Conservation (phyloP, 2,797 vertebrate genomes). For the Enteromius viviparus region DNA sequence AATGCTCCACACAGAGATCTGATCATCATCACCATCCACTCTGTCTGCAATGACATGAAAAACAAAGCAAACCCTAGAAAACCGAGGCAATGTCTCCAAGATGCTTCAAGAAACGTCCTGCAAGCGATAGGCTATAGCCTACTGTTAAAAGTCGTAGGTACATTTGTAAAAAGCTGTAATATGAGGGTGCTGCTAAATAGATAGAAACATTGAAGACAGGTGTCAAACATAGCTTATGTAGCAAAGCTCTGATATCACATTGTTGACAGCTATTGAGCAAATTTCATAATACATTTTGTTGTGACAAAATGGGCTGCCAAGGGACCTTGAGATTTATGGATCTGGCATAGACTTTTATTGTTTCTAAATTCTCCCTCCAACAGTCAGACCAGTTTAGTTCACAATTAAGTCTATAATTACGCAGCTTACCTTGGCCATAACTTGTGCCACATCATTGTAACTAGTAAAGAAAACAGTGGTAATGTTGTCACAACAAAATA, state of each 20-base stretch:
- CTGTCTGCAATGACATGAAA: no score
- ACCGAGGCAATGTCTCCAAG: no score
- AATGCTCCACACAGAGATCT: not conserved
- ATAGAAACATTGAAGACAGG: not conserved
- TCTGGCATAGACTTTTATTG: constrained; percentile 23
- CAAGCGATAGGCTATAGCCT: no score
- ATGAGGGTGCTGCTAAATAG: not conserved
- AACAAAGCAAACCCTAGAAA: no score
- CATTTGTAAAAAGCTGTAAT: no score
- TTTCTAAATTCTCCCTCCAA: constrained; percentile 23
- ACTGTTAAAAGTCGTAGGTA: no score
- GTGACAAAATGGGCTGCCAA: constrained; percentile 9
- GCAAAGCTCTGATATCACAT: not conserved
- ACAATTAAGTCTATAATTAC: constrained; percentile 44
- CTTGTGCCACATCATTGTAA: constrained; percentile 9
- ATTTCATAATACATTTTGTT: constrained; percentile 21
- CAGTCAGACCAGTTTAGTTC: constrained; percentile 13
- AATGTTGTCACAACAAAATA: constrained; percentile 46
- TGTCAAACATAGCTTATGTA: constrained; percentile 15
- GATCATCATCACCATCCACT: no score
- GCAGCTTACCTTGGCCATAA: constrained; percentile 11
- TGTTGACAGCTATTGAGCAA: constrained; percentile 23
- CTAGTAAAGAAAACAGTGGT: constrained; percentile 35
- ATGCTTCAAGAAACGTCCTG: no score
- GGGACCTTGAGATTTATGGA: constrained; percentile 35